Percentiles rank a stretch among this genome's conserved stretches.
Conservation (phyloP, 2,888 invertebrate species). For the Heterodera filipjevi region DNA sequence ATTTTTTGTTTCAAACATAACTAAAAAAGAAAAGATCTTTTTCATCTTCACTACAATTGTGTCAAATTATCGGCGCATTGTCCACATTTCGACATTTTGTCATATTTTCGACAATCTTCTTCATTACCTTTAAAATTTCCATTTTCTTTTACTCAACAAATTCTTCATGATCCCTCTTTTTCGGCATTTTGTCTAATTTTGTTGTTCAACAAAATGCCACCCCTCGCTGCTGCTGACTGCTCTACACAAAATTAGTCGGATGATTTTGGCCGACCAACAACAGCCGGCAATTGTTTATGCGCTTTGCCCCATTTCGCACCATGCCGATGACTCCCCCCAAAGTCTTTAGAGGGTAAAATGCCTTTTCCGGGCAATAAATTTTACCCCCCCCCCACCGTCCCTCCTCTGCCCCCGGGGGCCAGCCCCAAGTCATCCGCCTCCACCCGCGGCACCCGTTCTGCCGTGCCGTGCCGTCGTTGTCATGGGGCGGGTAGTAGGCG, state of each 20-base stretch:
- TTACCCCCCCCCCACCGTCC: background rate
- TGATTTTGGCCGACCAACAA: background rate
- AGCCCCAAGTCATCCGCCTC: background rate
- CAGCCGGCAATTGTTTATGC: conserved; percentile 1
- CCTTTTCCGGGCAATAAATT: conserved; percentile 27
- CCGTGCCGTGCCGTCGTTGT: conserved; percentile 8
- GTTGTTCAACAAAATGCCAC: too few species aligned
- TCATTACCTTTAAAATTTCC: too few species aligned
- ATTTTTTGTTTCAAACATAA: too few species aligned
- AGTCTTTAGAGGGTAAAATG: conserved; percentile 9
- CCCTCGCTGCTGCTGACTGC: background rate
- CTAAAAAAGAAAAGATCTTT: too few species aligned
- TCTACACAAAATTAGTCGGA: background rate
- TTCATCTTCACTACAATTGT: too few species aligned
- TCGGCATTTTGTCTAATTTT: too few species aligned
- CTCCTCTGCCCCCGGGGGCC: background rate
- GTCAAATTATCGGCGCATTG: too few species aligned
- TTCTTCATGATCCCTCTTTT: too few species aligned
- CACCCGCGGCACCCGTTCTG: background rate
- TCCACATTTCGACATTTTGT: too few species aligned
- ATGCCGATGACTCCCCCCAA: background rate
- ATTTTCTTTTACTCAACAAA: too few species aligned
- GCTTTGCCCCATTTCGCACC: background rate
- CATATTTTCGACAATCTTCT: too few species aligned
- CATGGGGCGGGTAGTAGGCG: background rate